Evolutionary conservation across 2,113 vertebrate genomes (phyloP).

Genomic region (Zosterops japonicus): DNA sequence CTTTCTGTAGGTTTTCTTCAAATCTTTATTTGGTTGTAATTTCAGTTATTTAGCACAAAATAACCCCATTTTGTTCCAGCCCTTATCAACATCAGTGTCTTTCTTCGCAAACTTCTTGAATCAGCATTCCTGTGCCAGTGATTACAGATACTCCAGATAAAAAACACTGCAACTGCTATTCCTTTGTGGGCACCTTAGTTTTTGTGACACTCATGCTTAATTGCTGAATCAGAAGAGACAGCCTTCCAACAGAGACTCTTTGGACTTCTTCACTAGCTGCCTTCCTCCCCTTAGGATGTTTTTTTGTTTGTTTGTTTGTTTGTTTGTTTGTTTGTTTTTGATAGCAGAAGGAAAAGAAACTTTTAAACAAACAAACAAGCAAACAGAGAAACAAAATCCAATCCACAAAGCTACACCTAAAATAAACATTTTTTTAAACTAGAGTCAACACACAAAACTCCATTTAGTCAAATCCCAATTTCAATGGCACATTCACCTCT

Average conservation of each 20-base stretch:
- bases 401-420: neutral
- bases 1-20: conserved; percentile 20
- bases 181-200: conserved; percentile 9
- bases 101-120: conserved; percentile 34
- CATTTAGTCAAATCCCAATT: neutral
- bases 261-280: neutral
- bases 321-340: neutral
- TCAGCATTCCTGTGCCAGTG: conserved; percentile 39
- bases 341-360: neutral
- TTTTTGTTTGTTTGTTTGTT: neutral
- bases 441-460: neutral
- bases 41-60: conserved; percentile 50
- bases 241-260: neutral
- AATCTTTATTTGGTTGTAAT: conserved; percentile 42
- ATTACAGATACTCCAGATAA: conserved; percentile 26
- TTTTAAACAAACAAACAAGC: neutral
- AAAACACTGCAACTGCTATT: conserved; percentile 10
- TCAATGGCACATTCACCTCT: neutral
- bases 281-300: neutral
- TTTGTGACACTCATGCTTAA: neutral
- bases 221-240: conserved; percentile 39
- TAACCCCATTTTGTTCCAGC: conserved; percentile 26
- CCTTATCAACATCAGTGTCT: conserved; percentile 26
- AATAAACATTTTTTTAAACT: neutral
- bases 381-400: neutral